Percentiles rank a stretch among this genome's conserved stretches.
These are phyloP conservation scores for Danio rerio DNA, from an alignment of 2,113 vertebrate genomes.

Conservation along the genomic window GRCz12tu NC_133196.1:23135001-23135500, in stretches of 20 bases:
- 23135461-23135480: slow-evolving; percentile 24
- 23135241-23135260: slow-evolving; percentile 34
- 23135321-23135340: slow-evolving; percentile 41
- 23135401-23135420: slow-evolving; percentile 35
- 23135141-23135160: too few species aligned
- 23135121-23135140: too few species aligned
- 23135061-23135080: too few species aligned
- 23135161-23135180: too few species aligned
- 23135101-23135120: too few species aligned
- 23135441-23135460: slow-evolving; percentile 40
- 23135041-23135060: too few species aligned
- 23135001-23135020: too few species aligned
- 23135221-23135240: background rate
- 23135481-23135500: slow-evolving; percentile 39
- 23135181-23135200: too few species aligned
- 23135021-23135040: too few species aligned
- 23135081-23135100: too few species aligned
- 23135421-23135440: slow-evolving; percentile 17
- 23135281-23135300: slow-evolving; percentile 29
- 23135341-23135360: slow-evolving; percentile 44
- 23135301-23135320: slow-evolving; percentile 48
- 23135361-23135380: slow-evolving; percentile 47
- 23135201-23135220: too few species aligned
- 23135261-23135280: slow-evolving; percentile 28
- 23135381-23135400: slow-evolving; percentile 36